Evolutionary conservation across 2,113 vertebrate genomes (phyloP).

Genomic region (Mystacornis crossleyi): DNA sequence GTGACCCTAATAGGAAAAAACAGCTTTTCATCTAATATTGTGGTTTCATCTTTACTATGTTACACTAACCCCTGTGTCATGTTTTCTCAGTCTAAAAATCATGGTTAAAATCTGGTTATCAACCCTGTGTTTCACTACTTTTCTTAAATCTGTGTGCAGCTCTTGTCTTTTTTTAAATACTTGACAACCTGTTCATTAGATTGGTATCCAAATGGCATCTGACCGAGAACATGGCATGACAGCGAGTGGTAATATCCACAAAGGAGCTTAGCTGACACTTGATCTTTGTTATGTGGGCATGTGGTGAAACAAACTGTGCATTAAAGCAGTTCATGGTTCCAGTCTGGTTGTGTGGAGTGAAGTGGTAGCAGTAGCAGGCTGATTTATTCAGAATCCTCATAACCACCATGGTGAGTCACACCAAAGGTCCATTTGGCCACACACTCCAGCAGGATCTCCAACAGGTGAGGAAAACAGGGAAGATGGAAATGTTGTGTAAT

Average conservation of each 20-base stretch:
- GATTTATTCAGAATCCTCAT: not conserved
- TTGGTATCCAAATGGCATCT: not conserved
- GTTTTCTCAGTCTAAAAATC: not conserved
- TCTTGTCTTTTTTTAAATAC: not conserved
- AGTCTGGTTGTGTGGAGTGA: not conserved
- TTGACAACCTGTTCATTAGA: not conserved
- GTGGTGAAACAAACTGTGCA: not conserved
- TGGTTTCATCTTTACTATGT: not conserved
- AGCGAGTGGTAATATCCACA: not conserved
- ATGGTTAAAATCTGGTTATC: not conserved
- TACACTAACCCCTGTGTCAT: not conserved
- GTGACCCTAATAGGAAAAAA: not conserved
- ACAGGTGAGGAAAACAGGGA: not conserved
- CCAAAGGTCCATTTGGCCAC: not conserved
- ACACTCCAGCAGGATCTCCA: not conserved
- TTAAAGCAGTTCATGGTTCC: not conserved
- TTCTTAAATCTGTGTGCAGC: not conserved
- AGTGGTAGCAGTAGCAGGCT: not conserved
- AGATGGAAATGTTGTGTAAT: not conserved
- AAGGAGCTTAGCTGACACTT: not conserved
- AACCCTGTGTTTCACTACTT: not conserved
- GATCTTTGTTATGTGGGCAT: not conserved
- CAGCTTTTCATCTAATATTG: not conserved
- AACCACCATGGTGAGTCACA: not conserved
- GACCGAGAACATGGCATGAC: rapidly evolving